A percentile compares a stretch with the other conserved stretches of the same genome.
Conservation (phyloP, 2,888 invertebrate species). For the Litoditis marina region DNA sequence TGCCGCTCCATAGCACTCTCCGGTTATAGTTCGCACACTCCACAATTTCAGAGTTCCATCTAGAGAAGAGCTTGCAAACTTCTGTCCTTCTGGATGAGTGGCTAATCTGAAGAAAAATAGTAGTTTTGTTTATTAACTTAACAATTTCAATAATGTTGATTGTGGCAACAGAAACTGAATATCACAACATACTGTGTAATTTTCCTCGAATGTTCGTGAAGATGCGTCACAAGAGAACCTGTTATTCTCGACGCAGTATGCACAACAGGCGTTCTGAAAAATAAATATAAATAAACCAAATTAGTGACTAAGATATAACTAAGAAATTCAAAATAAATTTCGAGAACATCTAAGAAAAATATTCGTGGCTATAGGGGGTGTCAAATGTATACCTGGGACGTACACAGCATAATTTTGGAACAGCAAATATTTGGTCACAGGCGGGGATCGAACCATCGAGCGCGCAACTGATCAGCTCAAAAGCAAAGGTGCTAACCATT, state of each 20-base stretch:
- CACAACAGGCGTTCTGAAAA: background rate
- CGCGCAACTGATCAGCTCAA: too few relatives aligned
- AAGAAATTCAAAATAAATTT: too few relatives aligned
- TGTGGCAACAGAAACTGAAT: too few relatives aligned
- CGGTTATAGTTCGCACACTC: conserved; percentile 25
- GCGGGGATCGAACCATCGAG: too few relatives aligned
- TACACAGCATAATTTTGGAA: too few relatives aligned
- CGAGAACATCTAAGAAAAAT: too few relatives aligned
- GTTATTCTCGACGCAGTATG: background rate
- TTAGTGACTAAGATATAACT: too few relatives aligned
- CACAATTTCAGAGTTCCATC: conserved; percentile 47
- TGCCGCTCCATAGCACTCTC: conserved; percentile 32
- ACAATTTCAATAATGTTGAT: background rate
- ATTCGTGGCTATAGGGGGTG: too few relatives aligned
- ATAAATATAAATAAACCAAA: background rate
- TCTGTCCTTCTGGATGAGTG: conserved; percentile 30
- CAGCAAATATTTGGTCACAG: too few relatives aligned
- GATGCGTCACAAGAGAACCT: conserved; percentile 39
- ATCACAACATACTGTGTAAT: conserved; percentile 35
- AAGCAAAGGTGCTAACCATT: too few relatives aligned
- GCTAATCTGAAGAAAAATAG: conserved; percentile 35
- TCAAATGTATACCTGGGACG: too few relatives aligned
- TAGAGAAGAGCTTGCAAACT: conserved; percentile 40
- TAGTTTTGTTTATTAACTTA: conserved; percentile 3
- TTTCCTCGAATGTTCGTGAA: conserved; percentile 52